Evolutionary conservation across 37 sponge, comb jelly and placozoan species (phyloP), one percentile per base, ranked within the genome.

Genomic region (Cliona cf. orientalis): DNA sequence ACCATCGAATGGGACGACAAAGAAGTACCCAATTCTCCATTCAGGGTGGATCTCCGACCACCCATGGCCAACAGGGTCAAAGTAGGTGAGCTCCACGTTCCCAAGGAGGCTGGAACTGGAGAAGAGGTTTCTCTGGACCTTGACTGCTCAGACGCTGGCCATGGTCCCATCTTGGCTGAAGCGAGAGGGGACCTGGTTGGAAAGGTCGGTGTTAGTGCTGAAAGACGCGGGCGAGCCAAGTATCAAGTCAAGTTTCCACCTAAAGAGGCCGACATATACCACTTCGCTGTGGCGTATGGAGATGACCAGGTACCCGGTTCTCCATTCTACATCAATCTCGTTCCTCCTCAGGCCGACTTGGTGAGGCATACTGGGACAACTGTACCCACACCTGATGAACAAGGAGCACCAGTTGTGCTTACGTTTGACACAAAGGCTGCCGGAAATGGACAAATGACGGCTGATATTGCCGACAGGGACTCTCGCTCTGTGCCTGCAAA

Each of bases 21-120:
- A 45, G 55, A 82, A 9, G 80, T 91, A 17, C 85, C 85, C 0
- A 68, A 74, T 3, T 94, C 95, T 37, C 95, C 91, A 2, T 94
- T 91, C 43, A 72, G 55, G 28, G 75, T 92, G 17, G 59, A 88
- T 42, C 74, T 88, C 25, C 69, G 67, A 5, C 88, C 80, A 58
- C 60, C 73, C 1, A 80, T 80, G 59, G 80, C 87, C 23, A 36
- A 71, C 1, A 65, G 38, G 56, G 87, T 87, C 9, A 80, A 72
- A 41, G 77, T 84, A 0, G 69, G 77, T 5, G 85, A 84, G 42
- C 70, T 84, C 35, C 85, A 84, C 76, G 40, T 75, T 28, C 85
- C 85, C 12, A 70, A 84, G 0, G 76, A 84, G 58, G 58, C 67
- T 56, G 84, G 85, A 1, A 58, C 43, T 37, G 80, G 74, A 23